Base-by-base conservation (phyloP, 2,888 invertebrate species). In the Limenitis camilla region DNA sequence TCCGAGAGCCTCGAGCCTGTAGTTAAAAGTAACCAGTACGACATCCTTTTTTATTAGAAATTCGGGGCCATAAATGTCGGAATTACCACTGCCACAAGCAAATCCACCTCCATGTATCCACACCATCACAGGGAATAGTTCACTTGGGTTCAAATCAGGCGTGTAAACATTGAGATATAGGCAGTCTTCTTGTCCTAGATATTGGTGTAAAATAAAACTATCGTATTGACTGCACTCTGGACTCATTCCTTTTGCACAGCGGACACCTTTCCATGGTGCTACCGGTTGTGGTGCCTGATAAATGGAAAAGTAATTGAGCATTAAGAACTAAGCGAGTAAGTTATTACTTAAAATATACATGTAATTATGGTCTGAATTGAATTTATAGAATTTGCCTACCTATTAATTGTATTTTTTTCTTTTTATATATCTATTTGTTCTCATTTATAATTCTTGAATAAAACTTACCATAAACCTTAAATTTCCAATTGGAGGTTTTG, bases 131-230 rank as follows among this genome's bases (percentile, higher is more conserved):
- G 83, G 75, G 4, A 74, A 48, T 0, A 62, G 66, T 2, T 57
- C 60, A 0, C 35, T 27, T 0, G 76, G 73, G 5, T 66, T 67
- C 0, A 76, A 6, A 4, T 74, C 52, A 30, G 84, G 81, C 2
- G 77, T 71, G 54, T 84, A 85, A 2, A 86, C 76, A 49, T 87
- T 87, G 0, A 87, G 64, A 49, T 77, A 85, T 3, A 87, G 64
- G 42, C 85, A 85, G 56, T 87, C 78, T 61, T 76, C 87, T 52
- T 64, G 72, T 29, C 78, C 76, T 0, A 52, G 6, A 19, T 28
- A 35, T 43, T 43, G 32, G 27, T 43, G 1, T 31, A 32, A 32
- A 1, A 40, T 10, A 35, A 53, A 1, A 48, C 45, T 9, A 40
- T 76, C 66, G 5, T 58, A 48, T 54, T 83, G 86, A 32, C 60